phyloP scores from a whole-genome alignment of 2,113 vertebrate species.

The Gymnobelideus leadbeateri region DNA sequence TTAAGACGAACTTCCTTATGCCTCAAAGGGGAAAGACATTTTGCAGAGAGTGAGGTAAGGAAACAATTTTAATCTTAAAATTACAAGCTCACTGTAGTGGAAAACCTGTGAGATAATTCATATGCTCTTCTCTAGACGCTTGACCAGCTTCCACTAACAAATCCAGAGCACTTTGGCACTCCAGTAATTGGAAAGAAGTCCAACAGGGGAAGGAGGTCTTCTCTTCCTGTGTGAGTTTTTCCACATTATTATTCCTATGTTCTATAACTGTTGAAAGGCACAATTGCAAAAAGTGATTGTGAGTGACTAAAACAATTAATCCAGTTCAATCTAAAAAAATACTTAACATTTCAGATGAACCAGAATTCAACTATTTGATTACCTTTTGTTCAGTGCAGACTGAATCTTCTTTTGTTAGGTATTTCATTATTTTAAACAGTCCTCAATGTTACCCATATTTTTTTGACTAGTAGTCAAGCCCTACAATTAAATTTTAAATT shows the following conservation, averaged over 20 bases:
- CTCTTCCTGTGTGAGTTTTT: slow-evolving; percentile 93
- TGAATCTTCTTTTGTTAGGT: neutral
- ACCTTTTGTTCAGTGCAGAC: neutral
- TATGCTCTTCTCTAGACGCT: slow-evolving; percentile 87
- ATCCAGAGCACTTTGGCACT: slow-evolving; percentile 98
- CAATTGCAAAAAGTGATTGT: neutral
- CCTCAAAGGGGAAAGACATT: slow-evolving; percentile 98
- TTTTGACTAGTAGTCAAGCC: neutral
- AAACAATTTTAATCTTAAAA: neutral
- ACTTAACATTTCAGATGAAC: neutral
- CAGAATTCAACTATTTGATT: neutral
- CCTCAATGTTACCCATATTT: neutral
- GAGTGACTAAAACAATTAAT: neutral
- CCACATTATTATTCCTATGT: neutral
- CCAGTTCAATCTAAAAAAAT: neutral
- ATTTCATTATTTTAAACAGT: slow-evolving; percentile 25
- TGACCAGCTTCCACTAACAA: slow-evolving; percentile 97
- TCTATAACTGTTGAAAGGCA: neutral
- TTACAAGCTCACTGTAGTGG: neutral
- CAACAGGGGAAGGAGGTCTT: slow-evolving; percentile 94
- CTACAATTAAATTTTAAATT: neutral
- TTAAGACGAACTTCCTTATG: slow-evolving; percentile 96
- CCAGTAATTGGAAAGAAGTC: slow-evolving; percentile 99
- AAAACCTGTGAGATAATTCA: slow-evolving; percentile 36
- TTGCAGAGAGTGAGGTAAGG: slow-evolving; percentile 97